A percentile compares a stretch with the other conserved stretches of the same genome.
phyloP scores from a whole-genome alignment of 2,113 vertebrate genomes.

The Grantiella picta region DNA sequence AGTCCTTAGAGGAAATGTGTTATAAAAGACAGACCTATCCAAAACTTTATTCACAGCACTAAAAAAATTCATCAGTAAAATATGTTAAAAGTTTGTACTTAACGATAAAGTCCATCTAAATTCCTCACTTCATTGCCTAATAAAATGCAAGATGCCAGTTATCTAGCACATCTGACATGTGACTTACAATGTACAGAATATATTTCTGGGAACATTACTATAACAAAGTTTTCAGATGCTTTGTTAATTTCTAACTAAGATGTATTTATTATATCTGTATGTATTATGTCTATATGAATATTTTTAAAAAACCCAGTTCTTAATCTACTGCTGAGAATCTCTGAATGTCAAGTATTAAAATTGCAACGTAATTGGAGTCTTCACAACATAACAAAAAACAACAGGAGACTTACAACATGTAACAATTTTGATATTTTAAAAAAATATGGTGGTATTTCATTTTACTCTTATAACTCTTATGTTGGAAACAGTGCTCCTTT shows the following conservation, averaged over 20 bases:
- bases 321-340: neutral
- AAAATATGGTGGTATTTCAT: neutral
- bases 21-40: neutral
- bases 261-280: neutral
- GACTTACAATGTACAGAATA: neutral
- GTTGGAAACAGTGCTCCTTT: neutral
- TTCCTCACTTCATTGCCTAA: neutral
- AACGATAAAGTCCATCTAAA: neutral
- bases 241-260: neutral
- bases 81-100: neutral
- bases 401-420: neutral
- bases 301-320: neutral
- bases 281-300: neutral
- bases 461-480: neutral
- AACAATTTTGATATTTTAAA: neutral
- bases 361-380: neutral
- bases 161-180: neutral
- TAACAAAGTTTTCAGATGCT: neutral
- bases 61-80: neutral
- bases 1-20: neutral
- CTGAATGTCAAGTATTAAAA: neutral
- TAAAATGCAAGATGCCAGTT: neutral
- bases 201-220: neutral
- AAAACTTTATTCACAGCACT: neutral
- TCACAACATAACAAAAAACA: neutral